Evolutionary conservation across 2,113 vertebrate genomes (phyloP).

Genomic region (Ranitomeya variabilis): DNA sequence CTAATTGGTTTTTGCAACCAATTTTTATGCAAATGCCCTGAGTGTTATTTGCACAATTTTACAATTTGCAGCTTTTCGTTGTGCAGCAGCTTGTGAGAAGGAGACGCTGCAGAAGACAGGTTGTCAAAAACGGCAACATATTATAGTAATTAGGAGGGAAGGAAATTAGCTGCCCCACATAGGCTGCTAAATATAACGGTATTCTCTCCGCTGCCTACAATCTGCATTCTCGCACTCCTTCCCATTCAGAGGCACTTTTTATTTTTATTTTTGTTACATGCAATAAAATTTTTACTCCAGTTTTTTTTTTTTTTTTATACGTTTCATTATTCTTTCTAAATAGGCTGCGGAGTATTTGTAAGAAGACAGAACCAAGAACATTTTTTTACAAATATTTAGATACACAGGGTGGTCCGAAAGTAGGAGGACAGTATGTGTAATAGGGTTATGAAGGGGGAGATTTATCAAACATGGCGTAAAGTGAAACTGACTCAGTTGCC

Average conservation of each 20-base stretch:
- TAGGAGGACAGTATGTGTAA: no score
- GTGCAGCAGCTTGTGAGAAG: slow-evolving; percentile 61
- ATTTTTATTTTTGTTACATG: slow-evolving; percentile 6
- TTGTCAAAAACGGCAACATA: slow-evolving; percentile 67
- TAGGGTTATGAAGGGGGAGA: no score
- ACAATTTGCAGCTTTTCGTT: slow-evolving; percentile 71
- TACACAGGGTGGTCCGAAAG: no score
- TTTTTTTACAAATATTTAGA: neutral
- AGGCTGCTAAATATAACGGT: slow-evolving; percentile 50
- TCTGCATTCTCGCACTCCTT: slow-evolving; percentile 19
- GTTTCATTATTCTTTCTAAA: neutral
- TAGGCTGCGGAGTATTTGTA: neutral
- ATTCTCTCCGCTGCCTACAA: slow-evolving; percentile 26
- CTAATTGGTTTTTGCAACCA: slow-evolving; percentile 79
- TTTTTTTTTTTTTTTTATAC: neutral
- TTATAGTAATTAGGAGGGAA: slow-evolving; percentile 65
- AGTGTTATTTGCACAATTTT: slow-evolving; percentile 69
- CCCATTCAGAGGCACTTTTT: neutral
- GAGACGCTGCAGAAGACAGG: slow-evolving; percentile 65
- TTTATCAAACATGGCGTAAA: no score
- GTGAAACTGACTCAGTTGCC: no score
- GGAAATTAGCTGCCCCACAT: slow-evolving; percentile 58
- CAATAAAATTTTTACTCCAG: neutral
- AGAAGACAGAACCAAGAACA: neutral
- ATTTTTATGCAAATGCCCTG: slow-evolving; percentile 73